Evolutionary conservation across 2,113 vertebrate species (phyloP).

Genomic region (Triplophysa tibetana): DNA sequence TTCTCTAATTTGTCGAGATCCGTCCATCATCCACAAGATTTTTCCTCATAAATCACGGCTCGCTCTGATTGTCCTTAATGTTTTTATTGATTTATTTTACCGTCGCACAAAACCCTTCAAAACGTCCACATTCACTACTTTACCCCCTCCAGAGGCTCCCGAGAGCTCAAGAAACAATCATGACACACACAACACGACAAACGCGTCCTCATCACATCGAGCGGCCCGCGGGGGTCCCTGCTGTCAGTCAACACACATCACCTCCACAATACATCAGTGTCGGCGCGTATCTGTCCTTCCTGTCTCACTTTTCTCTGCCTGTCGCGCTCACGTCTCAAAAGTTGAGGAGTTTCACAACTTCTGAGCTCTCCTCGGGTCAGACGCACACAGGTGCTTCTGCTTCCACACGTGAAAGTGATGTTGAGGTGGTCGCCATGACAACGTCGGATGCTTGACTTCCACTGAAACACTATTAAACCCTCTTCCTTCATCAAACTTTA

Average conservation of each 20-base stretch:
- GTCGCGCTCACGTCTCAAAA: conserved; percentile 34
- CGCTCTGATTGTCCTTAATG: conserved; percentile 32
- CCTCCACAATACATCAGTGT: conserved; percentile 60
- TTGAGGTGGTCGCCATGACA: too few relatives aligned
- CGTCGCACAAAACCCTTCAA: conserved; percentile 36
- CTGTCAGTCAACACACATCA: conserved; percentile 60
- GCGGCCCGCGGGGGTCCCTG: conserved; percentile 49
- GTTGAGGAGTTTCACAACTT: conserved; percentile 47
- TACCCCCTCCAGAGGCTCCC: conserved; percentile 54
- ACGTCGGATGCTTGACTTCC: too few relatives aligned
- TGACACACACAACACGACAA: conserved; percentile 47
- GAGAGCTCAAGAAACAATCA: conserved; percentile 59
- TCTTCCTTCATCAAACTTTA: too few relatives aligned
- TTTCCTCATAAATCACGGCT: background rate
- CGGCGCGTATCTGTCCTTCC: conserved; percentile 54
- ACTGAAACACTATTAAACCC: too few relatives aligned
- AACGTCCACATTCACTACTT: conserved; percentile 57
- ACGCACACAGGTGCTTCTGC: conserved; percentile 32
- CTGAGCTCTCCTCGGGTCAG: conserved; percentile 34
- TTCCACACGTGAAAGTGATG: background rate
- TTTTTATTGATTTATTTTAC: conserved; percentile 32
- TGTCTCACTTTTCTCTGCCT: background rate
- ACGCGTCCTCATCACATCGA: conserved; percentile 50
- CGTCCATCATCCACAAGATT: too few relatives aligned
- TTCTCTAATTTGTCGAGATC: background rate